A percentile compares a stretch with the other conserved stretches of the same genome.
Evolutionary conservation across 1,140 invertebrate species (phyloP).

Genomic region (Melitaea cinxia): DNA sequence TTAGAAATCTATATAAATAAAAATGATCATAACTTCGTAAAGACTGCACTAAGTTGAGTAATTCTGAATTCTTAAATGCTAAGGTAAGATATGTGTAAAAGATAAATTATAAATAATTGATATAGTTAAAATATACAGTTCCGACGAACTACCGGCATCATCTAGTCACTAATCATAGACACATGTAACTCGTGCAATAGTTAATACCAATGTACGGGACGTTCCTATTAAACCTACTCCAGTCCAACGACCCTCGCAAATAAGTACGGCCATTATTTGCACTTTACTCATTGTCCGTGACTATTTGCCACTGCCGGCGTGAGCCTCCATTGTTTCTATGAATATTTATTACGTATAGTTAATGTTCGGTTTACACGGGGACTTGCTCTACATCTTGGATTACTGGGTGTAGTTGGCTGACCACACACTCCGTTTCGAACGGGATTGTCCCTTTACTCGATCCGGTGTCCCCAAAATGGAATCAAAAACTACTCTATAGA

Average conservation of each 20-base stretch:
- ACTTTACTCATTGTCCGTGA: slow-evolving; percentile 54
- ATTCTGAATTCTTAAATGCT: no score
- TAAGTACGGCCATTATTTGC: slow-evolving; percentile 59
- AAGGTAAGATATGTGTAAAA: no score
- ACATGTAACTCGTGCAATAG: neutral
- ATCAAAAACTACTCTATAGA: no score
- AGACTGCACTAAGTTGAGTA: no score
- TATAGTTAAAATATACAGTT: no score
- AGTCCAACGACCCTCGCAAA: slow-evolving; percentile 32
- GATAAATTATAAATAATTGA: no score
- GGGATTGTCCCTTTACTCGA: no score
- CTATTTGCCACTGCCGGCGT: slow-evolving; percentile 25
- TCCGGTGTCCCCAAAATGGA: no score
- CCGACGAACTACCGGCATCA: no score
- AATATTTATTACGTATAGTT: slow-evolving; percentile 31
- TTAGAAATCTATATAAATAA: no score
- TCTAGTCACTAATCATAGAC: neutral
- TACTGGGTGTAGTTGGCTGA: neutral
- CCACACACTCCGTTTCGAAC: no score
- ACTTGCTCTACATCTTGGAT: neutral
- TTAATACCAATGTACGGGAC: slow-evolving; percentile 25
- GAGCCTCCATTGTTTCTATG: slow-evolving; percentile 21
- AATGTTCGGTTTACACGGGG: neutral
- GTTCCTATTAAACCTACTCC: slow-evolving; percentile 17
- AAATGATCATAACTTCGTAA: no score